Evolutionary conservation across 2,888 invertebrate species (phyloP).

Genomic region (Anorthoa munda): DNA sequence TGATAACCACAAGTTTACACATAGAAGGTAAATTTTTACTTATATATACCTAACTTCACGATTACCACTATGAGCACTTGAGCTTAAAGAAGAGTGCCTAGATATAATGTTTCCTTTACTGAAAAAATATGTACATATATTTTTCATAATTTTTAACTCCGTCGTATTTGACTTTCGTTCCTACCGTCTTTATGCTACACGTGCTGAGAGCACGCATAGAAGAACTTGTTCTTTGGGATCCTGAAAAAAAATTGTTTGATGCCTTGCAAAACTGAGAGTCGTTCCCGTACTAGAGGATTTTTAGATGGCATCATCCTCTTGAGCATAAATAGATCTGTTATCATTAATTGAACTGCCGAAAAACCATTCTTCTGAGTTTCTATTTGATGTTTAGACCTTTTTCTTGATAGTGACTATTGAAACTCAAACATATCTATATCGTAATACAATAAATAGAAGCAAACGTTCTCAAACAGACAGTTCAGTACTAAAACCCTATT

Average conservation of each 20-base stretch:
- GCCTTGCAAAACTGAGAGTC: too few species aligned
- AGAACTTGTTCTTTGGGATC: not conserved
- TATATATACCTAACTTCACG: too few species aligned
- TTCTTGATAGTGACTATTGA: not conserved
- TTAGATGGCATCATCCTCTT: not conserved
- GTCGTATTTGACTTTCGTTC: too few species aligned
- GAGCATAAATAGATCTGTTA: too few species aligned
- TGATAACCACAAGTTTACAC: not conserved
- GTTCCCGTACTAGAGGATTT: not conserved
- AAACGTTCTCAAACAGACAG: not conserved
- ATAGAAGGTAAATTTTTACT: not conserved
- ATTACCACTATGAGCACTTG: too few species aligned
- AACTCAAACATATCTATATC: not conserved
- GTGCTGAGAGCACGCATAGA: too few species aligned
- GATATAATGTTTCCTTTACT: too few species aligned
- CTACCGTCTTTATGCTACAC: too few species aligned
- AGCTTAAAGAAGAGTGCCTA: too few species aligned
- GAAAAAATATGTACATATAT: too few species aligned
- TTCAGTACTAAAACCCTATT: slow-evolving; percentile 24
- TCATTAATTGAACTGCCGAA: not conserved
- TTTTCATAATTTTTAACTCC: too few species aligned
- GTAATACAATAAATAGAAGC: not conserved
- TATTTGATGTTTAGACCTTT: not conserved
- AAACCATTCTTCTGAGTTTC: not conserved
- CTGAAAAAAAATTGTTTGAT: not conserved